A percentile compares a stretch with the other conserved stretches of the same genome.
These are phyloP conservation scores for Probosciger aterrimus DNA, from an alignment of 2,113 vertebrate genomes.

Conservation along the genomic window DNA sequence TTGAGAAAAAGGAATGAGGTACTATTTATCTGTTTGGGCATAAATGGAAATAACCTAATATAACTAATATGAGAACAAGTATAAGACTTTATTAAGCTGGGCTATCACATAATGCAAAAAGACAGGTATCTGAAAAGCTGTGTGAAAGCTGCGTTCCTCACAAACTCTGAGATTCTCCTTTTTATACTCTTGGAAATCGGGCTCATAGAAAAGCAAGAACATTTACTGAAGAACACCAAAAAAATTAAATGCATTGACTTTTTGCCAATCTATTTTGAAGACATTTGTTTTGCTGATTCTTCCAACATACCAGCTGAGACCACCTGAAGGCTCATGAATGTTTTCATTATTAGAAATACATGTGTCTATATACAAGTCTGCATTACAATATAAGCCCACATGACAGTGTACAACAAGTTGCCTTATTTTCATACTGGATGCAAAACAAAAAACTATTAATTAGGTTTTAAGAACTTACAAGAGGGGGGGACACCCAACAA, in stretches of 20 bases:
- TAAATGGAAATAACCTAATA: neutral
- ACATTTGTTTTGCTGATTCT: neutral
- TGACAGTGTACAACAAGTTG: neutral
- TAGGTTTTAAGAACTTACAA: neutral
- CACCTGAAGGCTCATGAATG: neutral
- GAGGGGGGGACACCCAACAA: fast-evolving
- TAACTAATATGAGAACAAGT: neutral
- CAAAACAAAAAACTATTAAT: neutral
- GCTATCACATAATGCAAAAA: neutral
- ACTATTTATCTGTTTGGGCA: neutral
- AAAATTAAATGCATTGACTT: neutral
- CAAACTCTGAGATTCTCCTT: neutral
- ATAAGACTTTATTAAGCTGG: neutral
- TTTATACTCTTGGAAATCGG: neutral
- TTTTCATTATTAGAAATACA: neutral
- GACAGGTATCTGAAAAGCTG: neutral
- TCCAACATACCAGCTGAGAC: neutral
- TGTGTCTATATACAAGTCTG: neutral
- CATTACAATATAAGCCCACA: neutral
- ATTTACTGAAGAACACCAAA: neutral
- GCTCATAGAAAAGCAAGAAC: neutral
- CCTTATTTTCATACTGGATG: neutral
- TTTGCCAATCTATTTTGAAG: neutral
- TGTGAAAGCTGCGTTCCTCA: neutral
- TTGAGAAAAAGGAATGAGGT: neutral